A percentile compares a stretch with the other conserved stretches of the same genome.
Evolutionary conservation across 2,888 invertebrate species (phyloP).

Genomic region (Eupithecia subfuscata): DNA sequence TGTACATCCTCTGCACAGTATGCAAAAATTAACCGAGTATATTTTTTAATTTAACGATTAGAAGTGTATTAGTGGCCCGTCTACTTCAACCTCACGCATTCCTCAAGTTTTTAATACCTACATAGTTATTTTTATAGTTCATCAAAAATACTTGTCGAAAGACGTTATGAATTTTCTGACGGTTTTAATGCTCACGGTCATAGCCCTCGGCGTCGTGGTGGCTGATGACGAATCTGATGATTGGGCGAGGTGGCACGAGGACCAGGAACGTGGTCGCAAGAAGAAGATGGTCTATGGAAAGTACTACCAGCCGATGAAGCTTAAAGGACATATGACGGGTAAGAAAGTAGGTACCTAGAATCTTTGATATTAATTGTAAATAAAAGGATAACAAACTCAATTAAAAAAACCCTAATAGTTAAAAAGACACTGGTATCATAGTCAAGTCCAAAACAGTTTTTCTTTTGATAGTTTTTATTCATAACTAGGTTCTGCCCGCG

Average conservation of each 20-base stretch:
- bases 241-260: not conserved
- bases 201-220: not conserved
- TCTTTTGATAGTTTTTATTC: too few species aligned
- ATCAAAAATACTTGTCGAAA: not conserved
- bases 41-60: too few species aligned
- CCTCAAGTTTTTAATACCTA: not conserved
- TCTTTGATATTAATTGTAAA: too few species aligned
- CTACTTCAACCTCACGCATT: not conserved
- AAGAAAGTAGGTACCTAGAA: not conserved
- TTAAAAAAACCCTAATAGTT: too few species aligned
- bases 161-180: not conserved
- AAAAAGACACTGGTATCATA: too few species aligned
- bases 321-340: not conserved
- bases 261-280: not conserved
- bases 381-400: too few species aligned
- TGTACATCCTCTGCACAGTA: too few species aligned
- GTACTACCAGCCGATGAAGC: not conserved
- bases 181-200: not conserved
- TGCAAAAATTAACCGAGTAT: not conserved
- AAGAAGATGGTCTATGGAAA: not conserved
- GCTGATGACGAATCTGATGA: not conserved
- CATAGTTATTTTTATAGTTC: not conserved
- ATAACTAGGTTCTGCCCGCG: too few species aligned
- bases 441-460: too few species aligned
- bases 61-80: not conserved